phyloP scores from a whole-genome alignment of 2,888 invertebrate species.

The Himalopsyche japonica region DNA sequence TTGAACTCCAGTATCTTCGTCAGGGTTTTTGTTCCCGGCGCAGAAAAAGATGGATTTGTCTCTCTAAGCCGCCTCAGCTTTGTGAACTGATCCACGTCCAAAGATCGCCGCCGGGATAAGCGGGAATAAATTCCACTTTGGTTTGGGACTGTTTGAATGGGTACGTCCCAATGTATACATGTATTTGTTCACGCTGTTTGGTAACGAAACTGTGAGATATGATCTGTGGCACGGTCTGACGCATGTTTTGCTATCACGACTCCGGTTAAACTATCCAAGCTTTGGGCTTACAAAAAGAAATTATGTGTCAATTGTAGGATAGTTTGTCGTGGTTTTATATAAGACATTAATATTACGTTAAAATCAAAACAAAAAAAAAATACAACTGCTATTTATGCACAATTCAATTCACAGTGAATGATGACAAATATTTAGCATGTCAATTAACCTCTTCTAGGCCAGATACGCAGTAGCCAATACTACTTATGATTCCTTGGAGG shows the following conservation, averaged over 20 bases:
- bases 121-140: constrained; percentile 16
- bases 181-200: constrained; percentile 21
- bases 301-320: too few species aligned
- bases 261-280: neutral
- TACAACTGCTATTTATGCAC: too few species aligned
- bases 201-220: neutral
- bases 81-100: constrained; percentile 19
- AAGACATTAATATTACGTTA: too few species aligned
- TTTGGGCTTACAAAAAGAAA: neutral
- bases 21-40: neutral
- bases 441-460: too few species aligned
- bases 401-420: too few species aligned
- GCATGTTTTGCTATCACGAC: neutral
- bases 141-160: neutral
- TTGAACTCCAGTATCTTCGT: neutral
- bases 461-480: too few species aligned
- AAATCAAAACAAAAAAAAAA: too few species aligned
- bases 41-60: neutral
- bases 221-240: neutral
- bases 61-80: neutral
- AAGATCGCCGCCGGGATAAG: constrained; percentile 10
- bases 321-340: too few species aligned
- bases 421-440: too few species aligned
- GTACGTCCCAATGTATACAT: neutral
- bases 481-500: too few species aligned